Base-by-base conservation (phyloP, 2,113 vertebrate species). In the Thymallus thymallus region DNA sequence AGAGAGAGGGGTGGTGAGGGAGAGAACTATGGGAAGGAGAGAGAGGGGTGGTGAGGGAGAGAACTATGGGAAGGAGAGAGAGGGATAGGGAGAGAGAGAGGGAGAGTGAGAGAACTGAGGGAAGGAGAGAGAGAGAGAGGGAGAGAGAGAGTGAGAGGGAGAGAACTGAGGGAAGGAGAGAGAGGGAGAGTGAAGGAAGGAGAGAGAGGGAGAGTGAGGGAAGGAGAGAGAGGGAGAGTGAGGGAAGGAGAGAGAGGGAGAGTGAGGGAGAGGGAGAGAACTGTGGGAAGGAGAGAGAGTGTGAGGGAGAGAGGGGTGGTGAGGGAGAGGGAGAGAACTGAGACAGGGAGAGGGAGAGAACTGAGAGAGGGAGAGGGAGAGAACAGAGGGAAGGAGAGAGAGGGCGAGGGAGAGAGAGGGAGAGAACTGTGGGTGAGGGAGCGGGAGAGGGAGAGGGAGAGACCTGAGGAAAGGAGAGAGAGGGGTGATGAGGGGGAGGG, bases 401-500 rank as follows among this genome's bases (percentile, higher is more conserved):
- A 23, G 13, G 23, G n/a, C 3, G 12, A 69, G 16, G 23, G 45
- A 13, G 66, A 14, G n/a, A n/a, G 69, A 84, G 78, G 63, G 71
- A 78, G 77, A 29, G 77, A 80, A n/a, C n/a, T n/a, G n/a, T n/a
- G n/a, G n/a, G n/a, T n/a, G 63, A 10, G 64, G 14, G 30, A 16
- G 4, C 18, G 9, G 2, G 24, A 6, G 22, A 9, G 16, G 12
- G 56, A 23, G n/a, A n/a, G 32, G 32, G 18, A 48, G 58, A 24
- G 35, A 46, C n/a, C n/a, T n/a, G 20, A 18, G 45, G 71, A 76
- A 80, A 16, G 14, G 64, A 20, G 64, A 29, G 4, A 13, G 20
- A 4, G 24, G 12, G 22, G 16, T 6, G 12, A 30, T 22, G 32
- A n/a, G 32, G n/a, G 18, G 26, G 58, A 24, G 63, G 24, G 14